Evolutionary conservation across 2,113 vertebrate genomes (phyloP).

Genomic region (Ptychochromis oligacanthus): DNA sequence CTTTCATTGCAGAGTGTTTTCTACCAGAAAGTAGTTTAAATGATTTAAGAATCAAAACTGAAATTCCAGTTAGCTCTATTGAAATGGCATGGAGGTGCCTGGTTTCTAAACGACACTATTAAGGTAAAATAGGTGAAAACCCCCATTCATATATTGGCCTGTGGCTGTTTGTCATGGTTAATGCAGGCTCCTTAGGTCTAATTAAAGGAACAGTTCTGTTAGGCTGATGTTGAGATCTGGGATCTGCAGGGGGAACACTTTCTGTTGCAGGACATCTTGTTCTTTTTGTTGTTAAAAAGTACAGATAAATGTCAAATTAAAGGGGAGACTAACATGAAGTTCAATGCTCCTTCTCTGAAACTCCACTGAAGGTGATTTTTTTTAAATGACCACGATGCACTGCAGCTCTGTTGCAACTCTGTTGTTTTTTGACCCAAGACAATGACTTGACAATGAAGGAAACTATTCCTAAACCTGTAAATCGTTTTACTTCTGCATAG

Average conservation of each 20-base stretch:
- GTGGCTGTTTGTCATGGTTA: no score
- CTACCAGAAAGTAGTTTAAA: neutral
- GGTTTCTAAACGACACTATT: neutral
- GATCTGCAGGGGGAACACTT: no score
- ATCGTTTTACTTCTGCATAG: neutral
- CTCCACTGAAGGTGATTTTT: neutral
- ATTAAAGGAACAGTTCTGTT: neutral
- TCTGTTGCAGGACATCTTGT: neutral
- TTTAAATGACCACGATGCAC: no score
- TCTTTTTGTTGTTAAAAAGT: neutral
- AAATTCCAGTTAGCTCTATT: neutral
- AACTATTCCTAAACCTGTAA: no score
- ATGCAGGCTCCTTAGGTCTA: neutral
- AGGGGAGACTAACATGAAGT: no score
- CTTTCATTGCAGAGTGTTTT: neutral
- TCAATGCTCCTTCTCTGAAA: fast-evolving
- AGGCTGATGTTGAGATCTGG: neutral
- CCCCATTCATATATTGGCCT: neutral
- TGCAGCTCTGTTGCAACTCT: no score
- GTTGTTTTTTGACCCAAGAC: no score
- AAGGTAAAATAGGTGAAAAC: neutral
- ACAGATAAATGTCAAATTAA: fast-evolving
- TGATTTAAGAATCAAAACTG: neutral
- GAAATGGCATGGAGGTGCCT: fast-evolving
- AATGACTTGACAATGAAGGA: no score